These are phyloP conservation scores for Shargacucullia verbasci DNA, from an alignment of 2,888 invertebrate genomes.

Conservation along the genomic window DNA sequence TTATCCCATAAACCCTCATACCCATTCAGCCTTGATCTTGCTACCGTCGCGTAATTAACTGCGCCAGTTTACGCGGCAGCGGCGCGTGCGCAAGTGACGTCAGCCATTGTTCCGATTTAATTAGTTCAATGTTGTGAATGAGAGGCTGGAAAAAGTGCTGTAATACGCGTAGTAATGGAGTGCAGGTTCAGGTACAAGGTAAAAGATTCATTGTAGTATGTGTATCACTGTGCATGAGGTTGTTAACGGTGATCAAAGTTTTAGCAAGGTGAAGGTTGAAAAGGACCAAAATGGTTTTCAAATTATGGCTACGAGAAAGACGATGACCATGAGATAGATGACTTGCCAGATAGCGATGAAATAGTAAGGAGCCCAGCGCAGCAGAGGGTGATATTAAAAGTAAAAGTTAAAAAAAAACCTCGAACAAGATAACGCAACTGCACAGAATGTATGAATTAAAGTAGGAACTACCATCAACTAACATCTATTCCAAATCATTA, in stretches of 20 bases:
- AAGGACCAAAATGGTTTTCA: no score
- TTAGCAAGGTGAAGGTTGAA: no score
- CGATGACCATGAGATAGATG: no score
- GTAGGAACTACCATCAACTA: conserved; percentile 3
- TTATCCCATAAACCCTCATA: conserved; percentile 40
- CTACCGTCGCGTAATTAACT: conserved; percentile 71
- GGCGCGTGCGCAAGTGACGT: conserved; percentile 73
- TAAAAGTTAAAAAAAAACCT: no score
- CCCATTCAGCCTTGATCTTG: conserved; percentile 79
- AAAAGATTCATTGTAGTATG: not conserved
- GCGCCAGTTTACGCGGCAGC: conserved; percentile 63
- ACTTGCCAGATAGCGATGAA: no score
- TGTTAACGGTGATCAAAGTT: no score
- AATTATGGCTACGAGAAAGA: no score
- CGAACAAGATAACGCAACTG: no score
- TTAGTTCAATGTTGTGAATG: conserved; percentile 63
- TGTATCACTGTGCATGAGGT: no score
- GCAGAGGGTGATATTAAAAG: no score
- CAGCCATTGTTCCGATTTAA: conserved; percentile 68
- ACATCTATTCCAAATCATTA: conserved; percentile 2
- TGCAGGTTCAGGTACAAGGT: conserved; percentile 45
- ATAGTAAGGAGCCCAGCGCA: no score
- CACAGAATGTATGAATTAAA: no score
- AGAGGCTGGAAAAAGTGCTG: conserved; percentile 48
- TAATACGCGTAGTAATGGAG: conserved; percentile 40